Percentiles rank a stretch among this genome's conserved stretches.
phyloP scores from a whole-genome alignment of 2,113 vertebrate species.

The Trogon melanurus region DNA sequence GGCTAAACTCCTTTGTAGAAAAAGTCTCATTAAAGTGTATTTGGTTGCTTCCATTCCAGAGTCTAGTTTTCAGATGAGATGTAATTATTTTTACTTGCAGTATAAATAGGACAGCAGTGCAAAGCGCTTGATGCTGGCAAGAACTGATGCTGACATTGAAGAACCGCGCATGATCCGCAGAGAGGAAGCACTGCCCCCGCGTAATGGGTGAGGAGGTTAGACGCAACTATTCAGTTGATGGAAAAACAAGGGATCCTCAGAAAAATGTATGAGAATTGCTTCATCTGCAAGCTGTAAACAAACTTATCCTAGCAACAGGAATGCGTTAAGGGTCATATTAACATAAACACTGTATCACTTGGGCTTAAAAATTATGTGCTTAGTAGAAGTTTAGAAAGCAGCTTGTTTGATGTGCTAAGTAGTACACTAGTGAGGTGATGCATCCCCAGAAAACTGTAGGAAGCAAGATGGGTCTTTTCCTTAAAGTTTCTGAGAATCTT shows the following conservation, averaged over 20 bases:
- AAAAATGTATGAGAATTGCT: neutral
- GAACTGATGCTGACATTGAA: neutral
- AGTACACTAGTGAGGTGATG: rapidly evolving
- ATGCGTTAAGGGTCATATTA: neutral
- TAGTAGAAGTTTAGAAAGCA: neutral
- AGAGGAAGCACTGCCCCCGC: neutral
- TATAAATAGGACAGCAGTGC: neutral
- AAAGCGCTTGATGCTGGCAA: neutral
- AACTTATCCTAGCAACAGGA: slow-evolving; percentile 13
- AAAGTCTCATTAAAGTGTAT: neutral
- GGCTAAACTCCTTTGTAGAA: neutral
- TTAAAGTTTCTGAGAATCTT: neutral
- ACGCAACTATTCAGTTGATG: neutral
- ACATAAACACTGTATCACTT: neutral
- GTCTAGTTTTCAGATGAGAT: neutral
- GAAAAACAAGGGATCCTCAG: neutral
- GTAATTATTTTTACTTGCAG: neutral
- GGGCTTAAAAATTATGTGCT: neutral
- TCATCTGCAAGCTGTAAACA: neutral
- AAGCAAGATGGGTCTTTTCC: rapidly evolving
- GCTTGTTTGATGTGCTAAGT: neutral
- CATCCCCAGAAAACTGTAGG: neutral
- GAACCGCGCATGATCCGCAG: neutral
- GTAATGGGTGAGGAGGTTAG: neutral
- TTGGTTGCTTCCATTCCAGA: neutral